phyloP scores from a whole-genome alignment of 2,113 vertebrate genomes.

The Seriola dumerili region DNA sequence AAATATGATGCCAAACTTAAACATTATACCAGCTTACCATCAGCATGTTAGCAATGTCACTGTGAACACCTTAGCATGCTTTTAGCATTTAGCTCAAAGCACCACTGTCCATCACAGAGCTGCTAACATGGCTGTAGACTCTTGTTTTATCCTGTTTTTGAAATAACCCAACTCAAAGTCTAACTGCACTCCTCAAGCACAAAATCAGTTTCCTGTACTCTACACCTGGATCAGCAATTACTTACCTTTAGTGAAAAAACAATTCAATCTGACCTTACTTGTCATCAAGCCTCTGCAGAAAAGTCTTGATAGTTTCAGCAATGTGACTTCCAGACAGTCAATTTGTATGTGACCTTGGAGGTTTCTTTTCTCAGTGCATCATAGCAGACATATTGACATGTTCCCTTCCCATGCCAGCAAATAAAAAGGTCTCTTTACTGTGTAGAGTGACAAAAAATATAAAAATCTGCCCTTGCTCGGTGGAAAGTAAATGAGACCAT shows the following conservation, averaged over 20 bases:
- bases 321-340: conserved; percentile 19
- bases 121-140: not conserved
- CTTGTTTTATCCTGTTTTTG: not conserved
- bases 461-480: conserved; percentile 14
- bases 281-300: conserved; percentile 16
- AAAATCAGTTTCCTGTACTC: conserved; percentile 10
- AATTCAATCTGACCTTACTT: conserved; percentile 43
- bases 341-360: conserved; percentile 46
- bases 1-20: not conserved
- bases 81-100: not conserved
- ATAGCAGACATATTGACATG: conserved; percentile 39
- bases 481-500: conserved; percentile 33
- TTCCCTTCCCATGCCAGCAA: conserved; percentile 20
- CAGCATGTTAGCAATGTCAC: not conserved
- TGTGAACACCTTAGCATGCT: not conserved
- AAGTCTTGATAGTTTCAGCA: conserved; percentile 4
- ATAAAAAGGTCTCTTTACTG: conserved; percentile 29
- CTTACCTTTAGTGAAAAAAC: conserved; percentile 21
- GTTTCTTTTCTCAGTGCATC: conserved; percentile 31
- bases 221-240: not conserved
- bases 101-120: not conserved
- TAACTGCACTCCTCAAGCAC: not conserved
- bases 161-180: conserved; percentile 18
- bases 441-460: conserved; percentile 12
- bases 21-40: not conserved